Base-by-base conservation (phyloP, 92 coral and sea anemone genomes). In the Zoanthus sociatus region DNA sequence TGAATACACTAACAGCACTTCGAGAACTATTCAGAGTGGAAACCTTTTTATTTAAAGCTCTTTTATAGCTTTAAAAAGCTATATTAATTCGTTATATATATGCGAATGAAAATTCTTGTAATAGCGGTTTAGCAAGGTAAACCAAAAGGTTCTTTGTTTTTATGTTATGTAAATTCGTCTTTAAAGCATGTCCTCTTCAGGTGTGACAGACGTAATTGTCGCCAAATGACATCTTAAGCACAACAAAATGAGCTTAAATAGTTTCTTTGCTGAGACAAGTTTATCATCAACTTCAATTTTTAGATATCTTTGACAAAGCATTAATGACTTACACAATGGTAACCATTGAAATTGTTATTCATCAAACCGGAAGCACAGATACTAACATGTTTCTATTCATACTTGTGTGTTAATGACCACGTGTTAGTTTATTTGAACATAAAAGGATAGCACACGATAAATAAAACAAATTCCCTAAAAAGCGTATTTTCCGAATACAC, bases 321-420 rank as follows among this genome's bases (percentile, higher is more conserved):
- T 17, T n/a, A 11, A 6, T 37, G 17, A 12, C 11, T 3, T 45
- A 81, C 37, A 9, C 76, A 81, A 20, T 81, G 58, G 47, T 11
- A 42, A 5, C 48, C 33, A 15, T 46, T 53, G 45, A 42, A 64
- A 45, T 31, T 13, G 14, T 50, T 75, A 67, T 21, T 33, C 42
- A 64, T 26, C 45, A 53, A 63, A 46, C 85, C 85, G 85, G 85
- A 81, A 64, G 16, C 31, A 4, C 3, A 13, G 63, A 9, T 21
- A 33, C 69, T 77, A 31, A 60, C 51, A 7, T 5, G 71, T 56
- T 56, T 31, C 70, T 30, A 56, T 61, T 79, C 21, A 63, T 11
- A 26, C 10, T 30, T 42, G 67, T 54, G 74, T 81, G 84, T 81
- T 77, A 9, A 81, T 6, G 73, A 68, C 85, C 85, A 81, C 85